Conservation (phyloP, 2,888 invertebrate species). For the Amphipyra tragopoginis region DNA sequence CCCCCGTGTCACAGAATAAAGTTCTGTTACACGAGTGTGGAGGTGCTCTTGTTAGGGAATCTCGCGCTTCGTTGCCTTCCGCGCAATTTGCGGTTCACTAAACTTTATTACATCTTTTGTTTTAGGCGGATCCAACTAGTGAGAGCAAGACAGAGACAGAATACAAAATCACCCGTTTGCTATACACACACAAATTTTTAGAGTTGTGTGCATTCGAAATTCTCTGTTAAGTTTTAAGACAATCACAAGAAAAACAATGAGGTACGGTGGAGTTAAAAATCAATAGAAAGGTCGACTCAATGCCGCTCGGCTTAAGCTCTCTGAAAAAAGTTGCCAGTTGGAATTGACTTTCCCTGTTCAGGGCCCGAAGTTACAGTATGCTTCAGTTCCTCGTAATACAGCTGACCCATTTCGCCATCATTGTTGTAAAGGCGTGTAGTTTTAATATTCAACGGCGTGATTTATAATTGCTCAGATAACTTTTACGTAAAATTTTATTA, state of each 20-base stretch:
- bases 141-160: conserved; percentile 27
- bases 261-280: conserved; percentile 65
- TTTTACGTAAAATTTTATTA: conserved; percentile 1
- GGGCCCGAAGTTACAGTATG: conserved; percentile 70
- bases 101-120: conserved; percentile 73
- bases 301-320: conserved; percentile 65
- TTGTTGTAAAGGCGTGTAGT: conserved; percentile 48
- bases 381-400: conserved; percentile 65
- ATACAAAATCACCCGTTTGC: conserved; percentile 19
- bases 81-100: conserved; percentile 69
- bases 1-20: conserved; percentile 42
- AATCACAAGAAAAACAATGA: conserved; percentile 60
- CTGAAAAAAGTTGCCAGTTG: conserved; percentile 79
- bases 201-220: conserved; percentile 32
- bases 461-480: conserved; percentile 35
- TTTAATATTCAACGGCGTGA: conserved; percentile 39
- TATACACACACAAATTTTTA: conserved; percentile 10
- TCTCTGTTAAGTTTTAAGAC: conserved; percentile 52
- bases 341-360: conserved; percentile 85
- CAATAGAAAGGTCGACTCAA: conserved; percentile 68
- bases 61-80: conserved; percentile 64
- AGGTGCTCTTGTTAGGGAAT: conserved; percentile 58
- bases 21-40: conserved; percentile 46
- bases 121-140: conserved; percentile 55
- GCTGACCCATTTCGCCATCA: conserved; percentile 68